Evolutionary conservation across 2,888 invertebrate species (phyloP), one percentile per base, ranked within the genome.

Genomic region (Hirudinaria manillensis): DNA sequence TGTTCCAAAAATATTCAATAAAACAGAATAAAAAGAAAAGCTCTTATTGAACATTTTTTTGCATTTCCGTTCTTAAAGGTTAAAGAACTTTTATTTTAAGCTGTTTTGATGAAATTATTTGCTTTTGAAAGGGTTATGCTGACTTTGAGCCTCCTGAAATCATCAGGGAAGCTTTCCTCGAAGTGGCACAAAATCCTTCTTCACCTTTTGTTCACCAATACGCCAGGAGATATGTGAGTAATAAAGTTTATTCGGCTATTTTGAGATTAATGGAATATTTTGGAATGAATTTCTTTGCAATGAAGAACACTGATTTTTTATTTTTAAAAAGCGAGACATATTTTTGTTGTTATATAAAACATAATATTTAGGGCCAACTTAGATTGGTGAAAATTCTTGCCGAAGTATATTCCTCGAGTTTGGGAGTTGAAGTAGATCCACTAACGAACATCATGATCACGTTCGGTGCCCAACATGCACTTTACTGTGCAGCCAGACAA

Each of bases 171-270:
- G 90, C 92, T 3, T 86, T 97, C 75, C 88, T 89, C 0, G 88
- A 90, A 24, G 90, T 90, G 29, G 88, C 91, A 0, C 86, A 85
- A 2, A 79, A 80, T 0, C 34, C 21, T 19, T 88, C 89, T 0
- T 91, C 94, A 86, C 89, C 90, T 29, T 85, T 93, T 13, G 83
- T 93, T 53, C 91, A 96, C 84, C 97, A 98, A 84, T 97, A 98
- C 81, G 94, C 96, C 0, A 88, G 97, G 83, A 93, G 94, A 82
- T 94, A 91, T 89, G 95, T 96, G n/a, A n/a, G n/a, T n/a, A n/a
- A n/a, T n/a, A n/a, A n/a, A n/a, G n/a, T n/a, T n/a, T n/a, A n/a
- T n/a, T n/a, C n/a, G n/a, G n/a, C n/a, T n/a, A n/a, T n/a, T n/a
- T n/a, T n/a, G n/a, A n/a, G n/a, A n/a, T n/a, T n/a, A n/a, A n/a